Percentiles rank a stretch among this genome's conserved stretches.
These are phyloP conservation scores for Hylia prasina DNA, from an alignment of 2,113 vertebrate species.

Conservation along the genomic window DNA sequence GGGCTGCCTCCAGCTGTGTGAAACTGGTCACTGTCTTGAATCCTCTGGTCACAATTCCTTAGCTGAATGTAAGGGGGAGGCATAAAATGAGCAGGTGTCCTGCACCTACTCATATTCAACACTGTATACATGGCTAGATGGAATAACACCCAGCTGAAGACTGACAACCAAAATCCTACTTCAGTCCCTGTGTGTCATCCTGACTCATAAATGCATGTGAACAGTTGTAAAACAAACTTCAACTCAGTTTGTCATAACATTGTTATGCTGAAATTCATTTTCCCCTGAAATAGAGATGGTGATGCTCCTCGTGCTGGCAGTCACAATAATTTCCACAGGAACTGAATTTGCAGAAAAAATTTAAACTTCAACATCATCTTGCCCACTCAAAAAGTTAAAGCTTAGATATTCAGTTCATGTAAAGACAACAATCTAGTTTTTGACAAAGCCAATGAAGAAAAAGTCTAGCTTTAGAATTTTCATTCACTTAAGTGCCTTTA, in stretches of 20 bases:
- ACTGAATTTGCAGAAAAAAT: not conserved
- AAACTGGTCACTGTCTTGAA: not conserved
- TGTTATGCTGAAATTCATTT: not conserved
- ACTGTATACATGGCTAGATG: not conserved
- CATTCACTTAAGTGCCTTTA: not conserved
- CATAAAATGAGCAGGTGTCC: not conserved
- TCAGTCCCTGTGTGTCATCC: not conserved
- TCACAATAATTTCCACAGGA: not conserved
- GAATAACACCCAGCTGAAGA: not conserved
- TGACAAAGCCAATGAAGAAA: not conserved
- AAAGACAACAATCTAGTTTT: not conserved
- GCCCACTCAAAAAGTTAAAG: not conserved
- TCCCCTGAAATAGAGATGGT: not conserved
- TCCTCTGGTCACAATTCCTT: not conserved
- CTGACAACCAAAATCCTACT: not conserved
- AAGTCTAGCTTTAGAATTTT: not conserved
- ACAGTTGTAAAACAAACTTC: not conserved
- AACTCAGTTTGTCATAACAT: not conserved
- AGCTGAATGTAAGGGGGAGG: not conserved
- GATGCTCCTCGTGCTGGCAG: not conserved
- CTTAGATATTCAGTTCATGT: not conserved
- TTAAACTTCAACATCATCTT: not conserved
- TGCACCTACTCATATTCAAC: not conserved
- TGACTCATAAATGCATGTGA: not conserved
- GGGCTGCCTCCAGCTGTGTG: not conserved